Evolutionary conservation across 2,113 vertebrate species (phyloP).

Genomic region (Sardina pilchardus): DNA sequence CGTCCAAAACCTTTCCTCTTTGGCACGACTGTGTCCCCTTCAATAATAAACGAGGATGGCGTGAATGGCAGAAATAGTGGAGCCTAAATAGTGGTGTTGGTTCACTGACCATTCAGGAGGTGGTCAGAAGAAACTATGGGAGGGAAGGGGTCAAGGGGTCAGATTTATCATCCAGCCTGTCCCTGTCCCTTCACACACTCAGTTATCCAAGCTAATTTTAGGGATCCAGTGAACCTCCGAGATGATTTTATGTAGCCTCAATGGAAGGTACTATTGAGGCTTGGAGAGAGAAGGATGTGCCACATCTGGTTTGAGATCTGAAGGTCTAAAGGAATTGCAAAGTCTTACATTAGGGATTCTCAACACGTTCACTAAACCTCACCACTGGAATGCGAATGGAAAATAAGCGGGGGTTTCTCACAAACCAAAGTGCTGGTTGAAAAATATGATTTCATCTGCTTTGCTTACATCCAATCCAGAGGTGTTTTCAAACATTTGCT

Average conservation of each 20-base stretch:
- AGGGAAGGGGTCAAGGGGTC: neutral
- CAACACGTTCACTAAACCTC: slow-evolving; percentile 17
- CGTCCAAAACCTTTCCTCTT: slow-evolving; percentile 26
- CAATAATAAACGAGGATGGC: slow-evolving; percentile 14
- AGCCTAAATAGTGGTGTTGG: neutral
- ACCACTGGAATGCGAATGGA: neutral
- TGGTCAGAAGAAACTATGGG: neutral
- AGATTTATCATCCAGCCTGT: slow-evolving; percentile 10
- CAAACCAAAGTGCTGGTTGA: neutral
- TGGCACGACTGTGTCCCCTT: slow-evolving; percentile 25
- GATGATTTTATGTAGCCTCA: neutral
- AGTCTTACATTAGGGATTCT: slow-evolving; percentile 7
- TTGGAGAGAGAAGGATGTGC: neutral
- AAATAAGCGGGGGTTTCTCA: slow-evolving; percentile 8
- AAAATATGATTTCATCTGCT: slow-evolving; percentile 32
- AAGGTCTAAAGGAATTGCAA: neutral
- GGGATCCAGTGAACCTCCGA: neutral
- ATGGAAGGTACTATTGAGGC: neutral
- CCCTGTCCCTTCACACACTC: neutral
- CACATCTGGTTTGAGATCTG: slow-evolving; percentile 33
- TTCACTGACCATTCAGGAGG: neutral
- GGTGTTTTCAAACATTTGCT: slow-evolving; percentile 14
- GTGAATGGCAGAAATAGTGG: neutral
- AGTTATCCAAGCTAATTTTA: neutral
- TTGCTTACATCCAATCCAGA: slow-evolving; percentile 13